Evolutionary conservation across 2,888 invertebrate genomes (phyloP).

Genomic region (Pollenia amentaria): DNA sequence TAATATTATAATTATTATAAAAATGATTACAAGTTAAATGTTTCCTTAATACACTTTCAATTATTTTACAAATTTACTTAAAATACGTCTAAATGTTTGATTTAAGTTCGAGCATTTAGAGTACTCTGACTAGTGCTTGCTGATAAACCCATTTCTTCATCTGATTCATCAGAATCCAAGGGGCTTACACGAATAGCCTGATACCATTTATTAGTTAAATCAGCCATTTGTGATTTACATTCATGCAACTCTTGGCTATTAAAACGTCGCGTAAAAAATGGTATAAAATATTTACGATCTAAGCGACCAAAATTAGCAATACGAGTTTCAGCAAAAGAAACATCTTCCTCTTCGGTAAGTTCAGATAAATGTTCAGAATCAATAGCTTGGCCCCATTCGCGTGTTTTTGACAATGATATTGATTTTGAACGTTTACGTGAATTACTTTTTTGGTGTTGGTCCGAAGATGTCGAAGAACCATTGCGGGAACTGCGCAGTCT

Average conservation of each 20-base stretch:
- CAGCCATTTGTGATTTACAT: conserved; percentile 98
- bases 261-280: conserved; percentile 97
- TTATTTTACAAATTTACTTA: neutral
- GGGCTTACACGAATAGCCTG: conserved; percentile 96
- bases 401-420: conserved; percentile 97
- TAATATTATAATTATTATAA: neutral
- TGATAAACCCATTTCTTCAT: conserved; percentile 82
- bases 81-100: neutral
- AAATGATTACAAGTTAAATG: too few species aligned
- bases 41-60: too few species aligned
- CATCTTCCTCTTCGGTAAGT: conserved; percentile 96
- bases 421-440: conserved; percentile 90
- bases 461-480: conserved; percentile 69
- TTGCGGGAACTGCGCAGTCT: conserved; percentile 78
- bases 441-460: conserved; percentile 83
- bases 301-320: conserved; percentile 95
- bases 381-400: conserved; percentile 98
- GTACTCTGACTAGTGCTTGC: conserved; percentile 80
- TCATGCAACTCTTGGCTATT: conserved; percentile 98
- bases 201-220: conserved; percentile 98
- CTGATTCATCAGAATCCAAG: conserved; percentile 93
- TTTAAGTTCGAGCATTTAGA: conserved; percentile 69
- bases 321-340: conserved; percentile 90
- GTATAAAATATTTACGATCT: conserved; percentile 97
- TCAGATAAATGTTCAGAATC: conserved; percentile 97